phyloP scores from a whole-genome alignment of 1,140 invertebrate genomes.

The Venturia canescens region DNA sequence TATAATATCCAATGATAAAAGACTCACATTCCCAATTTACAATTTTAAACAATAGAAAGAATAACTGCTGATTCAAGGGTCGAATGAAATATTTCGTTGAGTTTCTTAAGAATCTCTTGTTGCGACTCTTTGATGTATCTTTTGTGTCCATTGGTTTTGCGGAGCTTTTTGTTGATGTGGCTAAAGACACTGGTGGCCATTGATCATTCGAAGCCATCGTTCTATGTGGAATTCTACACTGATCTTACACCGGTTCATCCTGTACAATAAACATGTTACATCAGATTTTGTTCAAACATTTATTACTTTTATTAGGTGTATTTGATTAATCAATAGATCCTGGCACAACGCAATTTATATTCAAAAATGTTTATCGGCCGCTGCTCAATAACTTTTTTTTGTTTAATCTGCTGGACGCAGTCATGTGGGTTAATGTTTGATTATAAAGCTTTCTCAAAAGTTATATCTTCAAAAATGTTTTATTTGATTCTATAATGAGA shows the following conservation, averaged over 20 bases:
- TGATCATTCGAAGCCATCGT: conserved; percentile 55
- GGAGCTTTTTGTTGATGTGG: conserved; percentile 33
- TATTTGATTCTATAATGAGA: too few species aligned
- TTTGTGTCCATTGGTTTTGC: conserved; percentile 47
- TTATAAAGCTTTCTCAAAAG: too few species aligned
- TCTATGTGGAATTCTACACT: conserved; percentile 1
- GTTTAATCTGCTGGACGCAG: too few species aligned
- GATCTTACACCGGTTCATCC: conserved; percentile 1
- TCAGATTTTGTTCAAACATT: background rate
- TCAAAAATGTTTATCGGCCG: too few species aligned
- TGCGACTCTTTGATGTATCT: conserved; percentile 56
- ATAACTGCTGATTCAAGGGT: conserved; percentile 66
- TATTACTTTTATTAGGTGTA: background rate
- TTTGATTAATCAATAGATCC: background rate
- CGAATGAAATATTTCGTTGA: conserved; percentile 67
- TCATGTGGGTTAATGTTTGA: too few species aligned
- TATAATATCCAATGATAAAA: background rate
- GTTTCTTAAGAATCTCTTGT: conserved; percentile 55
- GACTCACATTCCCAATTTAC: conserved; percentile 67
- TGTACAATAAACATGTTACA: background rate
- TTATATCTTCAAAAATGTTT: too few species aligned
- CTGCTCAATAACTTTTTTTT: too few species aligned
- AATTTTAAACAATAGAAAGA: conserved; percentile 65
- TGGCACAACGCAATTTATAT: too few species aligned
- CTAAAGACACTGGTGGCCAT: conserved; percentile 47